Evolutionary conservation across 2,113 vertebrate genomes (phyloP), one percentile per base, ranked within the genome.

Genomic region (Eulemur rufifrons): DNA sequence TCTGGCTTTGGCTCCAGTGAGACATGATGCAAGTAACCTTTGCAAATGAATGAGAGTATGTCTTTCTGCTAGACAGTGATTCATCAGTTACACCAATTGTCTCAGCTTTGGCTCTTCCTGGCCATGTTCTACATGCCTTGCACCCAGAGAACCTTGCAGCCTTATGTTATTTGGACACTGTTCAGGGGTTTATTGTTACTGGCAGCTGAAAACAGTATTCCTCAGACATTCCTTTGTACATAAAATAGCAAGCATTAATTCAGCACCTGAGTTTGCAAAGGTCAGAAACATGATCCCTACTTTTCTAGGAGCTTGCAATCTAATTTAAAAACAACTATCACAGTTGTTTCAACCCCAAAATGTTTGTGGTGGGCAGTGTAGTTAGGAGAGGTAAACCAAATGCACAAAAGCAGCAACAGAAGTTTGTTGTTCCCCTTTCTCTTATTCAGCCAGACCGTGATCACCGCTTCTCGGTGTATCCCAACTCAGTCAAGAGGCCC

Each of bases 321-420:
- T 61, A 89, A 66, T 69, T 94, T 86, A 52, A 74, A 92, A 82
- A 74, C 6, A 84, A 52, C 25, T 54, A 15, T 89, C 15, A 54
- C 25, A 69, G 78, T 69, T n/a, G 1, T 82, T 92, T 89, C 27
- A 82, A 82, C 39, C 54, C 25, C 61, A 89, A 86, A 89, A 63
- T 76, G 23, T 76, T 77, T 92, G 50, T 27, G 25, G 32, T 77
- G 45, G 11, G 29, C 7, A 73, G 29, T 42, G 12, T 29, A 54
- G 10, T 66, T 42, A 74, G 32, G 21, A 82, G 32, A 89, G 32
- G 52, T 56, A 82, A 86, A 66, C 2, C 73, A 74, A 66, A 8
- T 74, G n/a, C 95, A 81, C 32, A 61, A 95, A 92, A 76, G 52
- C 39, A 74, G 54, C 52, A 68, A 88, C 14, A 88, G 42, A 86